Evolutionary conservation across 2,888 invertebrate genomes (phyloP).

Genomic region (Myopa tessellatipennis): DNA sequence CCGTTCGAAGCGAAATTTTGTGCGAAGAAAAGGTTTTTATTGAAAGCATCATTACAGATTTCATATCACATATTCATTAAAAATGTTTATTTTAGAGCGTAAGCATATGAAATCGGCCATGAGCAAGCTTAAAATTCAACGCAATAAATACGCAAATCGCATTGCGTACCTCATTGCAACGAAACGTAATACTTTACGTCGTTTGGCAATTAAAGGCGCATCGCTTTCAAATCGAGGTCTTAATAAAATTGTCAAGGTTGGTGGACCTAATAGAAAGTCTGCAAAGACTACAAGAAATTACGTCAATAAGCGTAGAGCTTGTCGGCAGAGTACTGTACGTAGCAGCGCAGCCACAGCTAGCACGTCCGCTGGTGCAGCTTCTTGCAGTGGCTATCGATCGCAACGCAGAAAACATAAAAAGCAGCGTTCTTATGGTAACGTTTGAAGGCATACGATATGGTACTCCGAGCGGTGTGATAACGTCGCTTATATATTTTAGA

Average conservation of each 20-base stretch:
- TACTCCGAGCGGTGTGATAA: not conserved
- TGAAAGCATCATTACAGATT: not conserved
- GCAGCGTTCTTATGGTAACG: slow-evolving; percentile 43
- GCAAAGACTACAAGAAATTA: slow-evolving; percentile 34
- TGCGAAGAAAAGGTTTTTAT: slow-evolving; percentile 42
- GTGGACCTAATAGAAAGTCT: slow-evolving; percentile 27
- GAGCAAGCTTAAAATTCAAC: slow-evolving; percentile 65
- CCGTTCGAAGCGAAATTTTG: slow-evolving; percentile 42
- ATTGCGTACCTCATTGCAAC: slow-evolving; percentile 80
- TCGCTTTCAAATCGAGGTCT: slow-evolving; percentile 58
- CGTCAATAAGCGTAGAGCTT: slow-evolving; percentile 39
- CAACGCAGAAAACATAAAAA: slow-evolving; percentile 51
- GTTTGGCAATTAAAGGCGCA: slow-evolving; percentile 73
- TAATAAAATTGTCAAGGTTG: slow-evolving; percentile 51
- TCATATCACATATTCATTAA: not conserved
- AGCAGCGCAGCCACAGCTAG: slow-evolving; percentile 36
- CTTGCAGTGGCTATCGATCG: slow-evolving; percentile 40
- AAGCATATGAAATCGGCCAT: slow-evolving; percentile 67
- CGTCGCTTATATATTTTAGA: slow-evolving; percentile 7
- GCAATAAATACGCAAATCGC: slow-evolving; percentile 73
- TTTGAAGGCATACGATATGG: slow-evolving; percentile 19
- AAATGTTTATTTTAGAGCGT: slow-evolving; percentile 57
- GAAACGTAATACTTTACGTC: slow-evolving; percentile 75
- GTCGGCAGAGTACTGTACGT: slow-evolving; percentile 6
- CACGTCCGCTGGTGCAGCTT: slow-evolving; percentile 37